phyloP scores from a whole-genome alignment of 2,797 vertebrate genomes.

The Anguilla anguilla region DNA sequence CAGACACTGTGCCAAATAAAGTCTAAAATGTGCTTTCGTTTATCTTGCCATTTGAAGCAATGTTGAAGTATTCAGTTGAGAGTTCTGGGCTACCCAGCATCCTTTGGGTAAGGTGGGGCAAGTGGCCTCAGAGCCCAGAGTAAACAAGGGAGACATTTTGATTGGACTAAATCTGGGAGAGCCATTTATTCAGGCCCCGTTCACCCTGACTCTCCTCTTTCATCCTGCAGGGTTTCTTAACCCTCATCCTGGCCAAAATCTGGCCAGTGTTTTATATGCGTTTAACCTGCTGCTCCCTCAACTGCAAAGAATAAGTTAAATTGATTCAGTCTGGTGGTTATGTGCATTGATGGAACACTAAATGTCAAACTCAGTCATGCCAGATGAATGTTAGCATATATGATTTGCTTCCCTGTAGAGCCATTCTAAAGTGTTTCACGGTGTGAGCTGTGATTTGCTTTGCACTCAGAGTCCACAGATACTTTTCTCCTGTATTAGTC shows the following conservation, averaged over 20 bases:
- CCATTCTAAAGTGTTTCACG: neutral
- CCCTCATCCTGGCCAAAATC: neutral
- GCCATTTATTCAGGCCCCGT: neutral
- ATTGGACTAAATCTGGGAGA: neutral
- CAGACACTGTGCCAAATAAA: slow-evolving; percentile 3
- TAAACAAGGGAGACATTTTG: neutral
- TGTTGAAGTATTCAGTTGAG: neutral
- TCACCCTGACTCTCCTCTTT: neutral
- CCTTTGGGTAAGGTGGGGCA: neutral
- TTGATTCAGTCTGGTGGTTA: neutral
- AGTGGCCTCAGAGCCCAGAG: neutral
- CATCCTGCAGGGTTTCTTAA: neutral
- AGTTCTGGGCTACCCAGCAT: neutral
- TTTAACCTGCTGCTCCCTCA: neutral
- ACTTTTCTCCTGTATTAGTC: neutral
- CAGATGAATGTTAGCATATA: neutral
- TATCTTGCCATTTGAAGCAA: slow-evolving; percentile 6
- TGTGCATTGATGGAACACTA: neutral
- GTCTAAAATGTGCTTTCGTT: neutral
- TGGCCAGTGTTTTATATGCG: neutral
- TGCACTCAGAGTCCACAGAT: neutral
- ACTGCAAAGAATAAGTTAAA: neutral
- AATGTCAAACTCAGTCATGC: neutral
- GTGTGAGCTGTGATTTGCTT: neutral
- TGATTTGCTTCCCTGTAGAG: neutral